Evolutionary conservation across 2,797 vertebrate genomes (phyloP), one percentile per base, ranked within the genome.

Genomic region (Odontamblyopus rebecca): DNA sequence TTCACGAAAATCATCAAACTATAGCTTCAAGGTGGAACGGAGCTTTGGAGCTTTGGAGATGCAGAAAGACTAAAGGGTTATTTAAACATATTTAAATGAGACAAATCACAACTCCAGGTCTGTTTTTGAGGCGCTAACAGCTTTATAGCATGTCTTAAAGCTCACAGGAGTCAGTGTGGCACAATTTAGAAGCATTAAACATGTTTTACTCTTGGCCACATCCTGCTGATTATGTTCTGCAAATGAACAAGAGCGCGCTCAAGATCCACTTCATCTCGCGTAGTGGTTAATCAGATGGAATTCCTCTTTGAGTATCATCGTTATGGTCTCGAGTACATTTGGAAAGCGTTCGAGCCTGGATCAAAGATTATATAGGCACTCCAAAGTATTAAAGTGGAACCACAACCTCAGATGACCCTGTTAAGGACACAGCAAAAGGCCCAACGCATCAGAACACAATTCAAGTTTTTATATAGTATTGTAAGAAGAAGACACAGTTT

Each of bases 261-360:
- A 9, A 66, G 63, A 66, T 18, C 26, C 41, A 29, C 48, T 69
- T 63, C 71, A 86, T 68, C 67, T 71, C 16, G 6, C 65, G 59
- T 29, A 18, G 72, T 57, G 73, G 72, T 57, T 65, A 64, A 77
- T 68, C 59, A 61, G 78, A 79, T 71, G 26, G 35, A 66, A 19
- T 51, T 2, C 27, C 35, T 63, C 26, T 29, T 75, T 4, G 73
- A 66, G 56, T 54, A 63, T 69, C 51, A 63, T 62, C 44, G 19
- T 41, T 61, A 60, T 12, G 0, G 23, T 0, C 72, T 41, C 64
- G 65, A 70, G 61, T 29, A 1, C 38, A 57, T 62, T 80, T 53
- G 44, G 26, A 75, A 74, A 12, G 27, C 6, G 48, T 70, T 57
- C 27, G 2, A 54, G 18, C 27, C 18, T 7, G 15, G 32, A 68